Base-by-base conservation (phyloP, 2,888 invertebrate genomes). In the Miltochrista miniata region DNA sequence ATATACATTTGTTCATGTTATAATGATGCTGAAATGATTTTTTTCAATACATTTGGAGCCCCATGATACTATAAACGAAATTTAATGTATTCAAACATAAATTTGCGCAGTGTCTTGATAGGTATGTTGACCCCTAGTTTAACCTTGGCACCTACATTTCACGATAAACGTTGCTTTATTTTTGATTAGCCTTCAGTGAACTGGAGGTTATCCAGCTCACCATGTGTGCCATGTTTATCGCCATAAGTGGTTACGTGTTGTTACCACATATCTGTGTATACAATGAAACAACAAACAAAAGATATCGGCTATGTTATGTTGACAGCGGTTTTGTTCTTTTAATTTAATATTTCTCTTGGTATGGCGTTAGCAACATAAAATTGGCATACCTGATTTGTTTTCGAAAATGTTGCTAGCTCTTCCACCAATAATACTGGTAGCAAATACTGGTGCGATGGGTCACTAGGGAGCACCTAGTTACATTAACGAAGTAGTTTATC, bases 221-320 rank as follows among this genome's bases (percentile, higher is more conserved):
- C 72, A 72, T 74, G 59, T 62, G 53, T 62, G 56, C 68, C 72
- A 73, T 72, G 58, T 59, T 71, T 74, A 74, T 73, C 71, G 64
- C 73, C 70, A 68, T 72, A 56, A 66, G 48, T 69, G 51, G 49
- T 18, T 43, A 56, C 45, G 48, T 52, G 55, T 39, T 44, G 48
- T 62, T 70, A 59, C 59, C 56, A 64, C 54, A 71, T 68, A 66
- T 61, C 59, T 58, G 48, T 61, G 62, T 59, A 51, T 59, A 47
- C 60, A 60, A 55, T 53, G 45, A 59, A 31, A 59, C 63, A 62
- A 72, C 60, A 66, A 62, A 68, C 56, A 65, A 61, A 55, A 45
- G 62, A 68, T 74, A 74, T 67, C 61, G 45, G 38, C 59, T 64
- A 59, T 65, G 60, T 68, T 64, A 68, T 61, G 46, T 64, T 50